A percentile compares a stretch with the other conserved stretches of the same genome.
These are phyloP conservation scores for Aix galericulata DNA, from an alignment of 2,113 vertebrate species.

Conservation along the genomic window DNA sequence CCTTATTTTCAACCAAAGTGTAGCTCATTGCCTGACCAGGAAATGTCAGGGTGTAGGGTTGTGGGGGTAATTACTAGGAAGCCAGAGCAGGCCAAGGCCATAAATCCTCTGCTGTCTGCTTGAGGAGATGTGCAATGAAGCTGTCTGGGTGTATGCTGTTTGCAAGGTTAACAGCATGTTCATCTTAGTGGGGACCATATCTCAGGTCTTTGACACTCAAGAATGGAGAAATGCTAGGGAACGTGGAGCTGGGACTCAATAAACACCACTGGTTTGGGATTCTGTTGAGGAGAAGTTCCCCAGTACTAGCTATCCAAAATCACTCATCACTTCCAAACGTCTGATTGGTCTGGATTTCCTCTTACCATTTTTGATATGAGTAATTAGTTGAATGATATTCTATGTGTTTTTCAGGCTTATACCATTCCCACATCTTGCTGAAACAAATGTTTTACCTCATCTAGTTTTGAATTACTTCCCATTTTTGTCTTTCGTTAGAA, in stretches of 20 bases:
- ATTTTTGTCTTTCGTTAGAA: background rate
- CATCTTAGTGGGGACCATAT: background rate
- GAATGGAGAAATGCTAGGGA: background rate
- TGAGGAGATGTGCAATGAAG: background rate
- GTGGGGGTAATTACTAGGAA: background rate
- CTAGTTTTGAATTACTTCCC: background rate
- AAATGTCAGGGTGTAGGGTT: slow-evolving; percentile 42
- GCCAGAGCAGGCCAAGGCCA: background rate
- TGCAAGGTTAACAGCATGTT: background rate
- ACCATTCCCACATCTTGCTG: background rate
- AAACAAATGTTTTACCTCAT: background rate
- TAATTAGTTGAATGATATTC: background rate
- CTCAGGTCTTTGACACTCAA: background rate
- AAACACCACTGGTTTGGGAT: background rate
- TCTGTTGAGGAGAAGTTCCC: background rate
- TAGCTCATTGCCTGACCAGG: background rate
- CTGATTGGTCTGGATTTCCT: background rate
- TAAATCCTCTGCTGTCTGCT: slow-evolving; percentile 56
- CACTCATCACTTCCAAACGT: background rate
- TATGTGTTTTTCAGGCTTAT: background rate
- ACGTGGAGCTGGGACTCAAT: background rate
- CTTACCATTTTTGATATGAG: background rate
- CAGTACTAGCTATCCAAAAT: background rate
- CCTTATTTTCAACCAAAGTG: background rate
- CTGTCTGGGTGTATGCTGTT: background rate